Evolutionary conservation across 2,113 vertebrate species (phyloP).

Genomic region (Potamarius usumacintae): DNA sequence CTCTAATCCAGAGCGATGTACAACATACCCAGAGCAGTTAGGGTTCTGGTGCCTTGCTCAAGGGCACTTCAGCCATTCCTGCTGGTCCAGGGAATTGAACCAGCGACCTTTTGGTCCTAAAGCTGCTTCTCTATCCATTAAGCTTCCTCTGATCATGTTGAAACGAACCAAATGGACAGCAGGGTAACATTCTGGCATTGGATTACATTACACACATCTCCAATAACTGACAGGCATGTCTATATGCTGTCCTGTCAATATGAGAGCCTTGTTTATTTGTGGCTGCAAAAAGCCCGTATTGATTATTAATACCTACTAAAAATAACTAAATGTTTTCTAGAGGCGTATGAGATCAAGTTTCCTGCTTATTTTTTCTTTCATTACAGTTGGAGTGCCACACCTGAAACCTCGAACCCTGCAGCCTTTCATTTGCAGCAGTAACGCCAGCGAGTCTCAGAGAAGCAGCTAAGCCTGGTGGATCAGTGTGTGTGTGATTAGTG

Average conservation of each 20-base stretch:
- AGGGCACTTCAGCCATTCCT: too few species aligned
- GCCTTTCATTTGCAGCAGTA: conserved; percentile 44
- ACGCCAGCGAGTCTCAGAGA: background rate
- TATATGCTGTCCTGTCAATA: background rate
- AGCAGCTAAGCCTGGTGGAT: conserved; percentile 2
- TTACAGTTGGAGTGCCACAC: conserved; percentile 36
- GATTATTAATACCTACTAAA: conserved; percentile 26
- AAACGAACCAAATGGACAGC: background rate
- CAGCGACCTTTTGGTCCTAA: too few species aligned
- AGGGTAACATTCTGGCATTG: conserved; percentile 4
- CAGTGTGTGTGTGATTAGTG: conserved; percentile 47
- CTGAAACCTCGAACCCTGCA: conserved; percentile 16
- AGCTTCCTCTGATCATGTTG: too few species aligned
- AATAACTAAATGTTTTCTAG: conserved; percentile 10
- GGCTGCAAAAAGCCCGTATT: conserved; percentile 38
- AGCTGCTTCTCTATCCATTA: too few species aligned
- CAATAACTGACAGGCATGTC: conserved; percentile 10
- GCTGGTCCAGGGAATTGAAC: too few species aligned
- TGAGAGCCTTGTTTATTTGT: conserved; percentile 25
- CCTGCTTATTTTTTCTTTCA: conserved; percentile 7
- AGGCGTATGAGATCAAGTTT: background rate
- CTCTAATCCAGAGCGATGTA: too few species aligned
- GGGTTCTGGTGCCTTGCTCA: too few species aligned
- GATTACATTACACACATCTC: conserved; percentile 23
- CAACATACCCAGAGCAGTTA: too few species aligned